Base-by-base conservation (phyloP, 2,888 invertebrate species). In the Drosophila niveifrons region DNA sequence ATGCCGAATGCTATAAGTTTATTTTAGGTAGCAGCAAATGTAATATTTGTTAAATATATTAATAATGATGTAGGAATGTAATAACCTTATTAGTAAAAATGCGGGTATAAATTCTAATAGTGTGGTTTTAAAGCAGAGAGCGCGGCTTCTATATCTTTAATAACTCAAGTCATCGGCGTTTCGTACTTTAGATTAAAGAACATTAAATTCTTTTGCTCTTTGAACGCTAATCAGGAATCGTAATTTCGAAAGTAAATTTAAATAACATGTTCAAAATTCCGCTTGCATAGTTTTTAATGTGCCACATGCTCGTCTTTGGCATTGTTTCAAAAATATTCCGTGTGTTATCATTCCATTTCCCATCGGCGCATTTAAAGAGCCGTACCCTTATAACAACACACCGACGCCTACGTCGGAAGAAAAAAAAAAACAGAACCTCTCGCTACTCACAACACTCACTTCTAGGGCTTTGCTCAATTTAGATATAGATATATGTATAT, bases 401-500 rank as follows among this genome's bases (percentile, higher is more conserved):
- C 15, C 13, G n/a, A 44, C 46, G 15, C 63, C 63, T 13, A 23
- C 63, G 36, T n/a, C 11, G 10, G 53, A 39, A 18, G 6, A 6
- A 2, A 23, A 23, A 23, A 23, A 23, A 23, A 23, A 23, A 23
- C 23, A 23, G 6, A 39, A 13, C 15, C n/a, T n/a, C 29, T 36
- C 18, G 23, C 13, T 36, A 36, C 11, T n/a, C 34, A 36, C n/a
- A n/a, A 36, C 11, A 41, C 18, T 50, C 57, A 9, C 58, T 29
- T 50, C 10, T 46, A 44, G 29, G 29, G 36, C 48, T 56, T 53
- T 36, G 51, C 59, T 57, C 67, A 66, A 79, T 70, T 70, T 66
- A 57, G 53, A 44, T 80, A 53, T 71, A 56, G 80, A 72, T 72
- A 73, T 36, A 72, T 72, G 72, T 36, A 10, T 34, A 10, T 34